phyloP scores from a whole-genome alignment of 2,888 invertebrate genomes.

The Xanthia icteritia region DNA sequence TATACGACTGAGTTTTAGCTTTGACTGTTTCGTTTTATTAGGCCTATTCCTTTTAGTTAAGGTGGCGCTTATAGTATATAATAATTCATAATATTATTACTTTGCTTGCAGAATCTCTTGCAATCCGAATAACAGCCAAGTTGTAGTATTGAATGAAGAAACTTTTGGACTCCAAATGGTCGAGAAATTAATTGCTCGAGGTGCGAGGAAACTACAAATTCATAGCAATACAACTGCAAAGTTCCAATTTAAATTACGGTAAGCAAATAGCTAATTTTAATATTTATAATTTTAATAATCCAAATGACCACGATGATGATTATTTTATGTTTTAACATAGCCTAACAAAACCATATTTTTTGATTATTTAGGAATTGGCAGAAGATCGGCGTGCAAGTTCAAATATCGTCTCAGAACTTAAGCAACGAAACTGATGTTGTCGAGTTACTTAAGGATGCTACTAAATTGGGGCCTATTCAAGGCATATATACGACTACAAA shows the following conservation, averaged over 20 bases:
- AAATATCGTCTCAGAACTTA: slow-evolving; percentile 48
- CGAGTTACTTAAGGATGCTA: slow-evolving; percentile 59
- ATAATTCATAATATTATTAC: background rate
- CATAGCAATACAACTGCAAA: slow-evolving; percentile 54
- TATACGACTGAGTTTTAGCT: too few species aligned
- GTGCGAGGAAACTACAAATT: slow-evolving; percentile 72
- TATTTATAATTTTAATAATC: background rate
- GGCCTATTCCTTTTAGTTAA: too few species aligned
- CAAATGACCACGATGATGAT: background rate
- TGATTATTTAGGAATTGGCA: slow-evolving; percentile 65
- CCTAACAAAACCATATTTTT: background rate
- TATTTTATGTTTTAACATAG: background rate
- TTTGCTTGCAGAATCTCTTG: slow-evolving; percentile 61
- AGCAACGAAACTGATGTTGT: slow-evolving; percentile 39
- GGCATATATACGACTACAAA: slow-evolving; percentile 67
- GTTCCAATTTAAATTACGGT: slow-evolving; percentile 68
- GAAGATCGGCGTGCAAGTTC: slow-evolving; percentile 60
- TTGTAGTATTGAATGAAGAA: slow-evolving; percentile 71
- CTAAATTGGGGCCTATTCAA: slow-evolving; percentile 64
- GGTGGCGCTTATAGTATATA: background rate
- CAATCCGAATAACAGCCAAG: slow-evolving; percentile 47
- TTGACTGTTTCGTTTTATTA: too few species aligned
- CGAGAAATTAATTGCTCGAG: slow-evolving; percentile 72
- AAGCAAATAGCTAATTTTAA: slow-evolving; percentile 9
- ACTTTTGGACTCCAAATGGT: slow-evolving; percentile 69